Conservation (phyloP, 2,113 vertebrate species). For the Elaphurus davidianus region DNA sequence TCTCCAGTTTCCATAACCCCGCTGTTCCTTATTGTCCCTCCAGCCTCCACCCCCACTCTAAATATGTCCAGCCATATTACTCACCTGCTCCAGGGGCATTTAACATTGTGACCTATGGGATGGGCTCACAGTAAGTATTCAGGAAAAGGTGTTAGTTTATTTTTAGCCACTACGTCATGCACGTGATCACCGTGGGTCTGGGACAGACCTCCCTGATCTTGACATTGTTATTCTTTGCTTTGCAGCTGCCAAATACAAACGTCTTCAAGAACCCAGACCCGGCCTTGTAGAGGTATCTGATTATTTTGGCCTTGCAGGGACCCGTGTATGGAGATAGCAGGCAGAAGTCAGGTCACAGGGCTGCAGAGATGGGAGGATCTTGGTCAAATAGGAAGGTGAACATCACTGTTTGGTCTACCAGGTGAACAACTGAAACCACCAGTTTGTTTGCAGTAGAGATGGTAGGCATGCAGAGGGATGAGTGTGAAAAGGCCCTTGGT, state of each 20-base stretch:
- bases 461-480: neutral
- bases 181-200: fast-evolving
- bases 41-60: neutral
- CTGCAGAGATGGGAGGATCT: neutral
- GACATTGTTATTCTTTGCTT: neutral
- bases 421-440: neutral
- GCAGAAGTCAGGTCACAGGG: neutral
- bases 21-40: fast-evolving
- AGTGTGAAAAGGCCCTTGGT: neutral
- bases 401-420: neutral
- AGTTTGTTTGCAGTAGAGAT: neutral
- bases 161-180: neutral
- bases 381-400: neutral
- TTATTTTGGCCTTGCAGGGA: neutral
- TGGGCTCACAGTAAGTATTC: neutral
- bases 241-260: neutral
- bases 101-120: neutral
- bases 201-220: neutral
- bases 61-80: neutral
- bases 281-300: neutral
- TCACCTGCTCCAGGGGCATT: neutral
- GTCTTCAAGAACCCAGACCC: fast-evolving
- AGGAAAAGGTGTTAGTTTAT: neutral
- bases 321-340: neutral
- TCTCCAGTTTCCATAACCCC: neutral